phyloP scores from a whole-genome alignment of 2,797 vertebrate species.

The Holocentrus rufus region DNA sequence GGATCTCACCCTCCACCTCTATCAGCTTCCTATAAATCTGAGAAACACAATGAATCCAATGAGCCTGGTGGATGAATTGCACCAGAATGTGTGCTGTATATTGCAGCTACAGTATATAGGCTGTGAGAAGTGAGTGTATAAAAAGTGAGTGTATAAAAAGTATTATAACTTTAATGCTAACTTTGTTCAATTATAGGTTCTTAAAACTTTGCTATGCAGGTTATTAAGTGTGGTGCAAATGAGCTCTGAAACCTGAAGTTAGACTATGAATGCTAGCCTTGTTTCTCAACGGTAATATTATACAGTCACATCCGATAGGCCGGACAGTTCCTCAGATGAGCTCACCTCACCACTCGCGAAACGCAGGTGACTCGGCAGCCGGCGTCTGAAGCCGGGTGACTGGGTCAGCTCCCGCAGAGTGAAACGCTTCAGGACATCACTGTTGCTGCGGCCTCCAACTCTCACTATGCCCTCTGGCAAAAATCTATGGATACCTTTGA shows the following conservation, averaged over 20 bases:
- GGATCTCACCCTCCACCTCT: slow-evolving; percentile 70
- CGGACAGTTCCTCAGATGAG: not conserved
- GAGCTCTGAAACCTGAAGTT: slow-evolving; percentile 5
- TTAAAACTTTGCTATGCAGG: no score
- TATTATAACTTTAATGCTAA: no score
- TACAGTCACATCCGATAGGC: not conserved
- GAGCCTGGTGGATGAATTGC: slow-evolving; percentile 1
- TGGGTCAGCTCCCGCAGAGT: slow-evolving; percentile 85
- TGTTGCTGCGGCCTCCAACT: slow-evolving; percentile 92
- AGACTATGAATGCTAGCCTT: not conserved
- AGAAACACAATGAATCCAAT: slow-evolving; percentile 10
- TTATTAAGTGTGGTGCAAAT: not conserved
- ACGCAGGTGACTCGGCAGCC: slow-evolving; percentile 76
- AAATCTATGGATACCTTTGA: slow-evolving; percentile 87
- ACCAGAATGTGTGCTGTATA: not conserved
- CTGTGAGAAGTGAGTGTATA: no score
- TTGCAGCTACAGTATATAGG: no score
- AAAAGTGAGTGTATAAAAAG: no score
- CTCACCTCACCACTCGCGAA: slow-evolving; percentile 81
- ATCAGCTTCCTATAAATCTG: slow-evolving; percentile 83
- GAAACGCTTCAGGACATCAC: slow-evolving; percentile 86
- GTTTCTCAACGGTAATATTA: not conserved
- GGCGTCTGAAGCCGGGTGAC: slow-evolving; percentile 49
- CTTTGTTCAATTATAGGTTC: no score
- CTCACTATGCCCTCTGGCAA: slow-evolving; percentile 85